Percentiles rank a stretch among this genome's conserved stretches.
These are phyloP conservation scores for Vanacampus margaritifer DNA, from an alignment of 2,113 vertebrate genomes.

Conservation along the genomic window DNA sequence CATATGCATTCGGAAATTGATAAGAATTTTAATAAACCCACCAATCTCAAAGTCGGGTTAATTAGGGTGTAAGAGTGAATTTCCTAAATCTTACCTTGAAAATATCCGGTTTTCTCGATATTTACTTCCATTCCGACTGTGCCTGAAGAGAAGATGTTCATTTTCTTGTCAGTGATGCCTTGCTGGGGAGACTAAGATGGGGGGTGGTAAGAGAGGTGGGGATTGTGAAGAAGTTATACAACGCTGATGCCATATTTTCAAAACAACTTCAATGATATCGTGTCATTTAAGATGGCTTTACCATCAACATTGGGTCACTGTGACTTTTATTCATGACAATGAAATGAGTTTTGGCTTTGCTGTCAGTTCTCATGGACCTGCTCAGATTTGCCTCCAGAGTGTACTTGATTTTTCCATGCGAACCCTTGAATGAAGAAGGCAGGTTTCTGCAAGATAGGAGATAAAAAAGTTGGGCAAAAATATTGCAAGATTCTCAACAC, in stretches of 20 bases:
- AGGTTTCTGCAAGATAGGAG: slow-evolving; percentile 40
- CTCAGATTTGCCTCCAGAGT: slow-evolving; percentile 50
- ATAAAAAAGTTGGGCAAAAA: not conserved
- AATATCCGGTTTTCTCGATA: slow-evolving; percentile 57
- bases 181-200: slow-evolving; percentile 54
- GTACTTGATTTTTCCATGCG: slow-evolving; percentile 51
- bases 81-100: slow-evolving; percentile 42
- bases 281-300: slow-evolving; percentile 12
- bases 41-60: too few species aligned
- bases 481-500: too few species aligned
- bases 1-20: too few species aligned
- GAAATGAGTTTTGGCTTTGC: slow-evolving; percentile 48
- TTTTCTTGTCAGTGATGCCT: slow-evolving; percentile 58
- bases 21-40: too few species aligned
- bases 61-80: too few species aligned
- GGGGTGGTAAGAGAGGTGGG: too few species aligned
- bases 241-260: not conserved
- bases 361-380: slow-evolving; percentile 41
- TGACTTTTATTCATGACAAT: slow-evolving; percentile 26
- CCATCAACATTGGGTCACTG: slow-evolving; percentile 27
- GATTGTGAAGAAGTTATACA: not conserved
- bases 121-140: slow-evolving; percentile 59
- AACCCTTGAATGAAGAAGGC: slow-evolving; percentile 44
- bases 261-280: too few species aligned
- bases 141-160: slow-evolving; percentile 60